Base-by-base conservation (phyloP, 2,888 invertebrate species). In the Drosophila yooni region DNA sequence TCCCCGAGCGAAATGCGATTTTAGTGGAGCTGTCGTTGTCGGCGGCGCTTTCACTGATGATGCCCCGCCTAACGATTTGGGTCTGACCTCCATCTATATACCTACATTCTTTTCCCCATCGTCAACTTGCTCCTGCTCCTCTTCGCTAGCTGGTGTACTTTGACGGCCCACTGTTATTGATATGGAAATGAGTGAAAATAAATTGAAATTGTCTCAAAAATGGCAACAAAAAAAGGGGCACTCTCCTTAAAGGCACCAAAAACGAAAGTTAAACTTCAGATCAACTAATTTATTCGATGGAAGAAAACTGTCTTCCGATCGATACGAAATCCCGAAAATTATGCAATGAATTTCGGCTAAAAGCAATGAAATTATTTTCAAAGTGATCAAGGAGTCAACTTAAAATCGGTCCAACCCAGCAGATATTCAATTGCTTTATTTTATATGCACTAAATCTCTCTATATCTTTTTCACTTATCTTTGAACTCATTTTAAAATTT, bases 1-100 rank as follows among this genome's bases (percentile, higher is more conserved):
- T 87, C 86, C 83, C 62, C 65, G 40, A 70, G 84, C 81, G 74
- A 87, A 89, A 87, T 80, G 82, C 84, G 82, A 89, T 83, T 89
- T 89, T 82, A 80, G 83, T 79, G 61, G 59, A 51, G 79, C 74
- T 62, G 51, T 62, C 58, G 34, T 15, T n/a, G 18, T 38, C 10
- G 29, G 51, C 36, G 52, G 25, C 34, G 18, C 50, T 21, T 21
- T n/a, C 46, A 43, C 63, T 52, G 51, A 60, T n/a, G 31, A 6
- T 31, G 50, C 27, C 48, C 43, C 27, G 33, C 27, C 56, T 74
- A 74, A 62, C 76, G 76, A 70, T 53, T 72, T 59, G 51, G 48
- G 25, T 56, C 56, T 58, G 59, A 70, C 57, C 57, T 38, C 60
- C 62, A 43, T 34, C 34, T 34, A 11, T 34, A 34, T 4, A 34